Evolutionary conservation across 2,113 vertebrate species (phyloP).

Genomic region (Tachysurus vachellii): DNA sequence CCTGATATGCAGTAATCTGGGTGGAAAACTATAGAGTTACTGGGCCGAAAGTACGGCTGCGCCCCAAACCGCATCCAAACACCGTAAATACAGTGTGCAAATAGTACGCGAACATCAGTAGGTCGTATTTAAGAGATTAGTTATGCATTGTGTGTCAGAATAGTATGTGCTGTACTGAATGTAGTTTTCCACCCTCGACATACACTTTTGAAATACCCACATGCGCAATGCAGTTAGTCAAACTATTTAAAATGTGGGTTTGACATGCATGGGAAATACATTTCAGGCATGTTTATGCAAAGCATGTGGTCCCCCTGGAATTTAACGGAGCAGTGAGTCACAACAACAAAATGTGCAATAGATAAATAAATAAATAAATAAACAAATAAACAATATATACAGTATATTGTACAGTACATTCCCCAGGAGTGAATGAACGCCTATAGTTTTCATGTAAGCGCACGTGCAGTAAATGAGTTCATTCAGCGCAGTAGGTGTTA

Average conservation of each 20-base stretch:
- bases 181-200: background rate
- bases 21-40: constrained; percentile 41
- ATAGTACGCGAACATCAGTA: background rate
- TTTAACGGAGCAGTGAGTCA: background rate
- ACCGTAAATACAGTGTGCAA: background rate
- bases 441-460: background rate
- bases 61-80: background rate
- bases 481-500: background rate
- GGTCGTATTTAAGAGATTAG: background rate
- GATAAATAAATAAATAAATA: too few relatives aligned
- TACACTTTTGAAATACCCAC: background rate
- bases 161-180: background rate
- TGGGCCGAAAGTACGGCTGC: constrained; percentile 5
- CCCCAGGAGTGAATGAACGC: background rate
- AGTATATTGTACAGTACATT: background rate
- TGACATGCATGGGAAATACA: constrained; percentile 18
- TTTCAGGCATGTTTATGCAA: background rate
- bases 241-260: constrained; percentile 2
- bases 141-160: background rate
- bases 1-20: constrained; percentile 36
- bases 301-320: background rate
- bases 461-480: background rate
- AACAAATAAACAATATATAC: too few relatives aligned
- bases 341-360: background rate
- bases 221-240: background rate